Evolutionary conservation across 2,888 invertebrate species (phyloP), one percentile per base, ranked within the genome.

Genomic region (Hymenopus coronatus): DNA sequence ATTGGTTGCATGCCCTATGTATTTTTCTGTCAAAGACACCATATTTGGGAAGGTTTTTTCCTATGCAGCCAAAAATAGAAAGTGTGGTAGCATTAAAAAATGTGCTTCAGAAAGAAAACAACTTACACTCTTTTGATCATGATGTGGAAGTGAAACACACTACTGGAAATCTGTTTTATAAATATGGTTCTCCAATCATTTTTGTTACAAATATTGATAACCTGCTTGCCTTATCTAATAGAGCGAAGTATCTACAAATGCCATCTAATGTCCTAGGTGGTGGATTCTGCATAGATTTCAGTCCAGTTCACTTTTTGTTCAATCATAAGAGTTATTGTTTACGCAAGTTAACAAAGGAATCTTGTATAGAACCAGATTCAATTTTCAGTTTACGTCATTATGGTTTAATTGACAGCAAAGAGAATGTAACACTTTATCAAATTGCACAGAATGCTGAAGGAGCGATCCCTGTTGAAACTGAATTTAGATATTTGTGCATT

Each of bases 31-130:
- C 27, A 9, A 90, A 90, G 82, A 88, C 90, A 15, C 90, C 90
- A 8, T 90, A 90, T 82, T 46, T 90, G 27, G 90, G 90, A 1
- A 85, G 88, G 81, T 89, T 82, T 83, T 90, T 84, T 83, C 82
- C 27, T 15, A 90, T 84, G 8, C 54, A 84, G 82, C 85, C 84
- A 15, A 90, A 89, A 81, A 88, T 90, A 3, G 89, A 90, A 81
- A 84, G 85, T 20, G 30, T 90, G 6, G 25, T 86, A 15, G n/a
- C 28, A 70, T 87, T 90, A n/a, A 87, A 87, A 33, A 28, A 40
- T 2, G 70, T 88, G 20, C 14, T 90, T 15, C 33, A 12, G 9
- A 28, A 88, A 33, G 82, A 86, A 46, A 86, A 86, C 27, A 83
- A 88, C 33, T n/a, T 83, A 1, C 7, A 28, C 28, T 83, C 83